Conservation (phyloP, 2,888 invertebrate genomes). For the Hemistola chrysoprasaria region DNA sequence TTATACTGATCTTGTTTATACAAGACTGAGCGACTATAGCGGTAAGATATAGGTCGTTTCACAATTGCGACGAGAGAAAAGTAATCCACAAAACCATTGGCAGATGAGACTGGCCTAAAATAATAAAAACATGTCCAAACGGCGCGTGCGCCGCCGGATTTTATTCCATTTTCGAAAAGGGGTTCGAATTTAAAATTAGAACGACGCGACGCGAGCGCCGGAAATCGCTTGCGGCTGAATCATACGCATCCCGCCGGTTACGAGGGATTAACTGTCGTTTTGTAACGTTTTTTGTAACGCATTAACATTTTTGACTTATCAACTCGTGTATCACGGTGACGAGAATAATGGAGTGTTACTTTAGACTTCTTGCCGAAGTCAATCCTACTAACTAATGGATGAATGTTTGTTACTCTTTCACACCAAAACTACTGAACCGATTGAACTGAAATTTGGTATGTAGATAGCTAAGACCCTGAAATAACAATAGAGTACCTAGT, state of each 20-base stretch:
- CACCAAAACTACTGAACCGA: too few relatives aligned
- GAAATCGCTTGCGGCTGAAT: slow-evolving; percentile 72
- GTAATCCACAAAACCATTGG: slow-evolving; percentile 39
- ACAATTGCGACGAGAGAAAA: background rate
- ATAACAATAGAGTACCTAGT: too few relatives aligned
- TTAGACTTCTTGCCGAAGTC: too few relatives aligned
- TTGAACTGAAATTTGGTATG: too few relatives aligned
- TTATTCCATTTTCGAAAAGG: slow-evolving; percentile 75
- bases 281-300: slow-evolving; percentile 21
- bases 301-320: background rate
- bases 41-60: too few relatives aligned
- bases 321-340: too few relatives aligned
- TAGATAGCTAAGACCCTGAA: too few relatives aligned
- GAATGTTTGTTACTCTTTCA: too few relatives aligned
- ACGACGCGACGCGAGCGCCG: slow-evolving; percentile 58
- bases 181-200: slow-evolving; percentile 75
- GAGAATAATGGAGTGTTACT: too few relatives aligned
- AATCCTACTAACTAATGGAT: too few relatives aligned
- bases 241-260: slow-evolving; percentile 42
- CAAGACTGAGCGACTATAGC: too few relatives aligned
- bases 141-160: slow-evolving; percentile 61
- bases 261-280: slow-evolving; percentile 25
- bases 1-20: too few relatives aligned
- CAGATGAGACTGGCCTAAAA: slow-evolving; percentile 57
- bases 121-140: slow-evolving; percentile 57